These are phyloP conservation scores for Drosophila rufa DNA, from an alignment of 1,140 invertebrate genomes.

Conservation along the genomic window DNA sequence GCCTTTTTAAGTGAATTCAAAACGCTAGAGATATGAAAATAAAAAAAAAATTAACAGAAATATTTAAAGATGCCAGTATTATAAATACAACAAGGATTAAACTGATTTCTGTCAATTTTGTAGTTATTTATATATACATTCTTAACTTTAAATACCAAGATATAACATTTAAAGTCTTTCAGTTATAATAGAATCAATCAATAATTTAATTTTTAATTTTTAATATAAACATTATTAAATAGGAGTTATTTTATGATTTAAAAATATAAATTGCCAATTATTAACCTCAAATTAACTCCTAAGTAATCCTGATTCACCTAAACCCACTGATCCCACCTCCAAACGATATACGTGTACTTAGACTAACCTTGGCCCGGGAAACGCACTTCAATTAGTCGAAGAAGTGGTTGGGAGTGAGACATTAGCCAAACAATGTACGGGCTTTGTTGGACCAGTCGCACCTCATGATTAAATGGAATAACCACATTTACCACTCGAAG, in stretches of 20 bases:
- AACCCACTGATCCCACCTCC: not conserved
- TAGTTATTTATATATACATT: not conserved
- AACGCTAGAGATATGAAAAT: too few species aligned
- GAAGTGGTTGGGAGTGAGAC: slow-evolving; percentile 46
- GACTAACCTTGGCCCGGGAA: slow-evolving; percentile 55
- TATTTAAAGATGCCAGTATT: too few species aligned
- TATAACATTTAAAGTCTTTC: not conserved
- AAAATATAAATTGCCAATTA: too few species aligned
- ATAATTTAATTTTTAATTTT: too few species aligned
- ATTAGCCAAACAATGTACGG: slow-evolving; percentile 74
- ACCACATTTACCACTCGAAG: slow-evolving; percentile 78
- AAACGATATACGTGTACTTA: slow-evolving; percentile 9
- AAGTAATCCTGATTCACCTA: not conserved
- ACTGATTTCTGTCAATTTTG: not conserved
- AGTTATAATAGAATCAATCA: slow-evolving; percentile 6
- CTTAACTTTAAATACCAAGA: not conserved
- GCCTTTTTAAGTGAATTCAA: too few species aligned
- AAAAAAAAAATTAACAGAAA: too few species aligned
- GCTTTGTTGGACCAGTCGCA: slow-evolving; percentile 52
- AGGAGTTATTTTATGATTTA: too few species aligned
- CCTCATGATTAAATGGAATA: slow-evolving; percentile 81
- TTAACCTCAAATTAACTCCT: not conserved
- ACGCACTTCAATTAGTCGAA: slow-evolving; percentile 71
- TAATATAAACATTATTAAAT: too few species aligned
- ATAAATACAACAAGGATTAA: not conserved